These are phyloP conservation scores for Patiria pectinifera DNA, from an alignment of 53 echinoderm and acorn worm species.

Conservation along the genomic window DNA sequence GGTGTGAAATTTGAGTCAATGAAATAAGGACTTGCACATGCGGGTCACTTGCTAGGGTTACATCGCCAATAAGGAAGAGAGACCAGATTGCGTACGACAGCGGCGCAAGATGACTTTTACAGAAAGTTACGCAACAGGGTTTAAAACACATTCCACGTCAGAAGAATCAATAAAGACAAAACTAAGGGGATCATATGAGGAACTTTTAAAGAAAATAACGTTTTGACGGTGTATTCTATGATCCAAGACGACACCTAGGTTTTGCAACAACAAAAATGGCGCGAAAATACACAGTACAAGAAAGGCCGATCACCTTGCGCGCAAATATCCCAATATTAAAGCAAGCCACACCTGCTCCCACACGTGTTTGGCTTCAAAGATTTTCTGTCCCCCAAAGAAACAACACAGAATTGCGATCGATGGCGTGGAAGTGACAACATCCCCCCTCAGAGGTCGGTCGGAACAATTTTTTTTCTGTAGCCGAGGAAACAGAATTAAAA, in stretches of 20 bases:
- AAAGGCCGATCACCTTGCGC: not conserved
- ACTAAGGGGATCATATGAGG: no score
- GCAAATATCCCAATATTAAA: conserved; percentile 25
- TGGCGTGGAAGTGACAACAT: conserved; percentile 53
- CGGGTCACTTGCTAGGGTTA: no score
- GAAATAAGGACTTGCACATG: no score
- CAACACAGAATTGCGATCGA: conserved; percentile 39
- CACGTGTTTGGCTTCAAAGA: conserved; percentile 51
- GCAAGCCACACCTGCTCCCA: conserved; percentile 36
- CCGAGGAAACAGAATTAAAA: conserved; percentile 46
- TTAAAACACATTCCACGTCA: no score
- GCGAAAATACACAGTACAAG: not conserved
- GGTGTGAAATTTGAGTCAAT: no score
- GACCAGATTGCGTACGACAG: no score
- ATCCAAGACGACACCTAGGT: not conserved
- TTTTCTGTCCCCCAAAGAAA: conserved; percentile 61
- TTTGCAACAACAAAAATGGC: not conserved
- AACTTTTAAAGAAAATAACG: not conserved
- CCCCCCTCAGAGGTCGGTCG: not conserved
- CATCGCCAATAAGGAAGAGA: no score
- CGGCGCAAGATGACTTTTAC: no score
- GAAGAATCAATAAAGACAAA: no score
- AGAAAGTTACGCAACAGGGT: no score
- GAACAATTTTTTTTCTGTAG: not conserved
- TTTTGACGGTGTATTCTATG: not conserved